Conservation (phyloP, 2,888 invertebrate species). For the Hypsopygia costalis region DNA sequence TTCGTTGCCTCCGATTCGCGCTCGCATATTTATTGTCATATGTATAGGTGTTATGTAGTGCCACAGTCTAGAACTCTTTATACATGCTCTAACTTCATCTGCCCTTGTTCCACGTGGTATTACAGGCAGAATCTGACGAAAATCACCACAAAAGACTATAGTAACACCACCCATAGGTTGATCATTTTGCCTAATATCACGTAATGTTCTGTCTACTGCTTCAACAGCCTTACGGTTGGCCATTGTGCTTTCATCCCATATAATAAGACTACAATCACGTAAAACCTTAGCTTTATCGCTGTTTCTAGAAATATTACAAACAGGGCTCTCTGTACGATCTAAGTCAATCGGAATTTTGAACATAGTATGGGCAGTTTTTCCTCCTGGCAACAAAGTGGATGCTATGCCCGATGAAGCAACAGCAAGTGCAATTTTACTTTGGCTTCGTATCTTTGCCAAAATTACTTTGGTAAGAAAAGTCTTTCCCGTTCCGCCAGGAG, state of each 20-base stretch:
- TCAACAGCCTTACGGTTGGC: too few species aligned
- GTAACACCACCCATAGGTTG: neutral
- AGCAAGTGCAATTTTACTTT: neutral
- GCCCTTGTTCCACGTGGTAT: neutral
- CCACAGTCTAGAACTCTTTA: neutral
- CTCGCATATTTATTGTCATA: too few species aligned
- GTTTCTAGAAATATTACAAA: neutral
- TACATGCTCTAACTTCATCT: neutral
- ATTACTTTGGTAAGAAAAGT: slow-evolving; percentile 5
- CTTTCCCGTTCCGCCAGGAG: neutral
- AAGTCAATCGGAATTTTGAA: slow-evolving; percentile 1
- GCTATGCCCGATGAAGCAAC: slow-evolving; percentile 8
- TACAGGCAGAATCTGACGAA: neutral
- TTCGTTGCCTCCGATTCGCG: neutral
- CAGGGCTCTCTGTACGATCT: neutral
- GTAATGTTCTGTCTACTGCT: too few species aligned
- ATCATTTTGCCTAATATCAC: neutral
- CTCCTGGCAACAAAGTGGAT: slow-evolving; percentile 5
- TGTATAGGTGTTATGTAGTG: neutral
- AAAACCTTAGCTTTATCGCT: neutral
- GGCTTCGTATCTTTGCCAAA: neutral
- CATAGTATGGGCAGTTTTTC: slow-evolving; percentile 5
- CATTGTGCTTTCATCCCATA: neutral
- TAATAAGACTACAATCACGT: neutral
- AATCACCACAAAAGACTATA: neutral